These are phyloP conservation scores for Ormyrus thymus DNA, from an alignment of 2,888 invertebrate genomes.

Conservation along the genomic window DNA sequence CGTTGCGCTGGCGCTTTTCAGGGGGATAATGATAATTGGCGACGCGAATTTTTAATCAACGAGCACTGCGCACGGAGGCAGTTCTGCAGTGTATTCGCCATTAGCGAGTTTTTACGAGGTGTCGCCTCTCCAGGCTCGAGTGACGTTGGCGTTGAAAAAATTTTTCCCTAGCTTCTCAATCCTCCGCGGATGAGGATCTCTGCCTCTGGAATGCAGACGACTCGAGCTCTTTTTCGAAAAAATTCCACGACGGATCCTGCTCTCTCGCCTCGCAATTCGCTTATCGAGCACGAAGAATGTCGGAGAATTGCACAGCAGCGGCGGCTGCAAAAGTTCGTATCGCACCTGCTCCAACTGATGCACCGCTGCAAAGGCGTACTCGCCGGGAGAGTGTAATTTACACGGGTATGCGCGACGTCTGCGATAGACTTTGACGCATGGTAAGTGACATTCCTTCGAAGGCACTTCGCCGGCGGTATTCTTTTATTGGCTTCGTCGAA, in stretches of 20 bases:
- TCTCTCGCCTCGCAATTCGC: no score
- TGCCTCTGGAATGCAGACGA: no score
- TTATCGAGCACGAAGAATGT: no score
- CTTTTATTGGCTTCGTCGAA: neutral
- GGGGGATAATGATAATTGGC: neutral
- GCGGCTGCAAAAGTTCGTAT: neutral
- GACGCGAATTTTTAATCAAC: neutral
- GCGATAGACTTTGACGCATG: neutral
- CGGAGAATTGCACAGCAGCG: neutral
- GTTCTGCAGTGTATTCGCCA: neutral
- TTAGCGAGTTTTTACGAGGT: constrained; percentile 7
- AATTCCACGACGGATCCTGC: neutral
- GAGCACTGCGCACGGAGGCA: neutral
- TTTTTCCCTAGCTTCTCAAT: constrained; percentile 14
- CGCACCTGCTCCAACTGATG: neutral
- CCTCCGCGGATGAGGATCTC: no score
- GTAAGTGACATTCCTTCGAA: neutral
- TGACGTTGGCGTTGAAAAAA: constrained; percentile 8
- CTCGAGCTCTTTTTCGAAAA: neutral
- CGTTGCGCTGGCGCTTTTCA: neutral
- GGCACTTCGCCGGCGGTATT: neutral
- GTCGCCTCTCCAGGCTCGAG: neutral
- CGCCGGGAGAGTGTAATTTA: neutral
- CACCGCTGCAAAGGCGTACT: no score
- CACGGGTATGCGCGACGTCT: neutral